Conservation (phyloP, 2,888 invertebrate genomes). For the Drosophila neoperkinsi region DNA sequence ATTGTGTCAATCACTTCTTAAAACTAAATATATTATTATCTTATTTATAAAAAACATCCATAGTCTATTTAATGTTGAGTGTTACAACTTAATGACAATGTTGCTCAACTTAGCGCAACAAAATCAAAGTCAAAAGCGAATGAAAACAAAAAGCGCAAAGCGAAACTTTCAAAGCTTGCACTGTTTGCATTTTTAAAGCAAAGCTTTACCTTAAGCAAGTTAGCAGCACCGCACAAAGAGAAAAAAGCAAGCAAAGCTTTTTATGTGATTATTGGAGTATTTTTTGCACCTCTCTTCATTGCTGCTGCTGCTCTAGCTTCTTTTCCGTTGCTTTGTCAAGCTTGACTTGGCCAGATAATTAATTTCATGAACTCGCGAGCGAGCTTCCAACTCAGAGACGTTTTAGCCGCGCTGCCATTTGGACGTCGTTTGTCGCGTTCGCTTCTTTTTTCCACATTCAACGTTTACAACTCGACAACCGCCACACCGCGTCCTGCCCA, state of each 20-base stretch:
- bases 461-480: slow-evolving; percentile 9
- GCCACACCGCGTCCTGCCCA: slow-evolving; percentile 47
- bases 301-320: slow-evolving; percentile 27
- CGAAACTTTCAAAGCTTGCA: slow-evolving; percentile 37
- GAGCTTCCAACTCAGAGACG: slow-evolving; percentile 61
- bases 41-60: background rate
- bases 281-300: slow-evolving; percentile 33
- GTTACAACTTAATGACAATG: background rate
- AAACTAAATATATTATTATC: too few relatives aligned
- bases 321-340: slow-evolving; percentile 55
- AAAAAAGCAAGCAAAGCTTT: slow-evolving; percentile 33
- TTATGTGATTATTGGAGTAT: slow-evolving; percentile 32
- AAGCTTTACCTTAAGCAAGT: slow-evolving; percentile 46
- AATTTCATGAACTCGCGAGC: slow-evolving; percentile 65
- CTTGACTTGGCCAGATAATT: slow-evolving; percentile 76
- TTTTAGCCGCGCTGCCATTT: slow-evolving; percentile 67
- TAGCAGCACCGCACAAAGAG: slow-evolving; percentile 50
- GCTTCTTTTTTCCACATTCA: slow-evolving; percentile 11
- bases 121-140: slow-evolving; percentile 18
- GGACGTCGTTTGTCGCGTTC: slow-evolving; percentile 60
- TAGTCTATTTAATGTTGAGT: background rate
- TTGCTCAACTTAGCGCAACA: background rate
- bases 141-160: slow-evolving; percentile 1
- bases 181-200: slow-evolving; percentile 25
- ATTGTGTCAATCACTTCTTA: background rate